Evolutionary conservation across 2,113 vertebrate species (phyloP).

Genomic region (Psophia crepitans): DNA sequence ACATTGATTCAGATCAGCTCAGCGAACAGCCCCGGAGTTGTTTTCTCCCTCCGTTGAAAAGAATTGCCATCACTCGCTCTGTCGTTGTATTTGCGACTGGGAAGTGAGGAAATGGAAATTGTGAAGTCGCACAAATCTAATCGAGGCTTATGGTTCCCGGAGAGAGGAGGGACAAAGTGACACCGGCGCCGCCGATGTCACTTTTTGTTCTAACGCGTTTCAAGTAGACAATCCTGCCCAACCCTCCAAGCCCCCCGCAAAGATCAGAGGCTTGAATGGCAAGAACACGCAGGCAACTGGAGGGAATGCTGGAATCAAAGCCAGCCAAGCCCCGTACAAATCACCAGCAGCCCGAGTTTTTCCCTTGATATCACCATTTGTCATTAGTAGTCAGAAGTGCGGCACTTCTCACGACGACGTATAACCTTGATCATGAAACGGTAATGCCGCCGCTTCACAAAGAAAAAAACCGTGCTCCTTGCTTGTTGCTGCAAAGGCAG

Average conservation of each 20-base stretch:
- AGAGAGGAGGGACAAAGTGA: constrained; percentile 13
- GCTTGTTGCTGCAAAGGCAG: background rate
- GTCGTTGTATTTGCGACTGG: background rate
- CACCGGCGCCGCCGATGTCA: background rate
- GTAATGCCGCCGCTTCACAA: accelerated
- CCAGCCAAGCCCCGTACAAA: background rate
- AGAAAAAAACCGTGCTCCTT: background rate
- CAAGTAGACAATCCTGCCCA: constrained; percentile 16
- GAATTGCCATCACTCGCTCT: background rate
- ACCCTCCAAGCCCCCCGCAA: background rate
- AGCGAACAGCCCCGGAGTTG: background rate
- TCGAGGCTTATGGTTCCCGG: background rate
- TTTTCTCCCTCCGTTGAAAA: background rate
- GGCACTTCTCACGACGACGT: accelerated
- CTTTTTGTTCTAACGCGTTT: background rate
- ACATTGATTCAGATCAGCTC: background rate
- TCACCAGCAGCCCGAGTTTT: background rate
- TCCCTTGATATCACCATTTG: background rate
- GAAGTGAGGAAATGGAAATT: background rate
- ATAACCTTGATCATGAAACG: background rate
- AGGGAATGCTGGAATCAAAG: background rate
- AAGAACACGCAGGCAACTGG: background rate
- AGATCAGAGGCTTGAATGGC: background rate
- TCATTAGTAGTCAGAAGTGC: background rate
- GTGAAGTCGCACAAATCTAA: background rate